A percentile compares a stretch with the other conserved stretches of the same genome.
These are phyloP conservation scores for Drosophila asahinai DNA, from an alignment of 1,140 invertebrate genomes.

Conservation along the genomic window DNA sequence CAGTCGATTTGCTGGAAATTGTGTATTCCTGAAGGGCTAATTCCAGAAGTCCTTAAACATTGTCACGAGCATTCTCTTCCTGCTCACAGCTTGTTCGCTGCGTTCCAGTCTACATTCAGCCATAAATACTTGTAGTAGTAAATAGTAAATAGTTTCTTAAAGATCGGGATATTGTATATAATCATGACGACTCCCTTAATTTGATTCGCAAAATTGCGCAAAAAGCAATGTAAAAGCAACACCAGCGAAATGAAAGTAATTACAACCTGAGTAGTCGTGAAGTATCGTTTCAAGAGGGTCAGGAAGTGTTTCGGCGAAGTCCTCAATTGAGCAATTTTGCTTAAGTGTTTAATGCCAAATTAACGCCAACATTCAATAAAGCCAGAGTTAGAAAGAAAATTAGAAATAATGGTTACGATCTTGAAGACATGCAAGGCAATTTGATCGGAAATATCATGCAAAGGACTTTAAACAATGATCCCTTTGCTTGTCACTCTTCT, in stretches of 20 bases:
- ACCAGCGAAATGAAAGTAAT: neutral
- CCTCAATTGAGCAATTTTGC: neutral
- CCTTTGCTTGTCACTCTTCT: too few relatives aligned
- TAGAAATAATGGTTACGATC: neutral
- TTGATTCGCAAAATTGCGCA: neutral
- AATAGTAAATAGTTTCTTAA: neutral
- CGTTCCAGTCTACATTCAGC: neutral
- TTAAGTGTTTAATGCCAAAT: neutral
- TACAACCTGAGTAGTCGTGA: neutral
- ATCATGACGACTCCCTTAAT: neutral
- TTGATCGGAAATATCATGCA: slow-evolving; percentile 5
- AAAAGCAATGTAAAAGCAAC: neutral
- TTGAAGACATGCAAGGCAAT: neutral
- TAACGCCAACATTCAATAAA: neutral
- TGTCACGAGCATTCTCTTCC: neutral
- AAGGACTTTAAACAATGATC: too few relatives aligned
- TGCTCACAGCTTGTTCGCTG: neutral
- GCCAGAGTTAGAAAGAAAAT: neutral
- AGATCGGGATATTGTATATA: neutral
- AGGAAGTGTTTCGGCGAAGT: neutral
- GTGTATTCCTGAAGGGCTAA: neutral
- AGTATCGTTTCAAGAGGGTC: neutral
- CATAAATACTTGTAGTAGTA: neutral
- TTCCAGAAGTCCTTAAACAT: neutral
- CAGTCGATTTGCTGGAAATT: slow-evolving; percentile 4